Base-by-base conservation (phyloP, 2,797 vertebrate genomes). In the Sebastolobus alascanus region DNA sequence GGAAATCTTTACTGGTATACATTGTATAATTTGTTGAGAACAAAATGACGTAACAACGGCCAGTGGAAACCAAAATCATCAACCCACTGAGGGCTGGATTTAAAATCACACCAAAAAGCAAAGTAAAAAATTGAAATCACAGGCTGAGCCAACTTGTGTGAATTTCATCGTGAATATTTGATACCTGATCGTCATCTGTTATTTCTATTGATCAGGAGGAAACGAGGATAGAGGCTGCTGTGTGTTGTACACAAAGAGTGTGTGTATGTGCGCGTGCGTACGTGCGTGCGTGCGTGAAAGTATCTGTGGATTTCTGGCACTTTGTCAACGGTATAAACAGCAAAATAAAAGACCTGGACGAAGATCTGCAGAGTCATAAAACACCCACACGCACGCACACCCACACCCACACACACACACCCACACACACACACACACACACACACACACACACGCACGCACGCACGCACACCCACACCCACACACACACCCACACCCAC, bases 311-410 rank as follows among this genome's bases (percentile, higher is more conserved):
- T 65, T 43, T 75, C 65, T 84, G 81, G 82, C 70, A 68, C 14
- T 73, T 27, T 69, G 76, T 67, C 69, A 83, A 60, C 38, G 54
- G 8, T 37, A 5, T 55, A 61, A 80, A 81, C 33, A 29, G 73
- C 46, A 64, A 73, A 79, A 82, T 81, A 77, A 75, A 75, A 80
- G 73, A 54, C 40, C 29, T 63, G 66, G 72, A 70, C 63, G 31
- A 70, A 73, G 70, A 73, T 82, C 68, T 75, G 63, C 69, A 60
- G 13, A 25, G 64, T 84, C 76, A 63, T 86, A 40, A 83, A 77
- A 75, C 68, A 37, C 27, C 27, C 37, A 50, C 52, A 33, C 56
- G n/a, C 60, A 38, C 27, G 20, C 58, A 13, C 50, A 25, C 58
- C 16, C 52, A 75, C 35, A 37, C 66, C 52, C 56, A 60, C 63